Evolutionary conservation across 2,797 vertebrate genomes (phyloP).

Genomic region (Crenuchus spilurus): DNA sequence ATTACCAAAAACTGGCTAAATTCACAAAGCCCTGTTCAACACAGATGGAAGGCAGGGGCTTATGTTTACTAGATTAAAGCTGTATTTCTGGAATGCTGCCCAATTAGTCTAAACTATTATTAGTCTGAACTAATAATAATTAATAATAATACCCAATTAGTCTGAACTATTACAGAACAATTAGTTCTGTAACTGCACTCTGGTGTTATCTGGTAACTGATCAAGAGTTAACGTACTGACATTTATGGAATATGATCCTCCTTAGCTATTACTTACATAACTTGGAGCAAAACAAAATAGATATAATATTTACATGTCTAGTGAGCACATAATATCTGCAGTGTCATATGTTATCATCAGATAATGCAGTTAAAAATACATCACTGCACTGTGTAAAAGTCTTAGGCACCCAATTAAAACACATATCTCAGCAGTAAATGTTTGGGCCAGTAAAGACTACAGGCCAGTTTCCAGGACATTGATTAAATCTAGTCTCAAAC

Average conservation of each 20-base stretch:
- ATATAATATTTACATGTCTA: not conserved
- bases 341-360: not conserved
- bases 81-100: conserved; percentile 62
- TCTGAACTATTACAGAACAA: conserved; percentile 59
- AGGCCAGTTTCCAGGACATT: too few relatives aligned
- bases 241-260: conserved; percentile 20
- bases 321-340: not conserved
- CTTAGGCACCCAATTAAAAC: too few relatives aligned
- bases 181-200: conserved; percentile 56
- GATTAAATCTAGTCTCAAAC: too few relatives aligned
- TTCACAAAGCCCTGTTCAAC: not conserved
- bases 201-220: conserved; percentile 63
- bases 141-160: too few relatives aligned
- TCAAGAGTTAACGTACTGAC: conserved; percentile 45
- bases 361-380: too few relatives aligned
- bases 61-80: conserved; percentile 54
- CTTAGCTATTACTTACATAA: not conserved
- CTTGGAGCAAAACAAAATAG: not conserved
- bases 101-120: conserved; percentile 59
- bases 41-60: not conserved
- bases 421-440: too few relatives aligned
- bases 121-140: too few relatives aligned
- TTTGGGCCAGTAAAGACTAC: too few relatives aligned
- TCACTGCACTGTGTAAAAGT: too few relatives aligned
- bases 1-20: not conserved